These are phyloP conservation scores for Macaria liturata DNA, from an alignment of 2,888 invertebrate genomes.

Conservation along the genomic window DNA sequence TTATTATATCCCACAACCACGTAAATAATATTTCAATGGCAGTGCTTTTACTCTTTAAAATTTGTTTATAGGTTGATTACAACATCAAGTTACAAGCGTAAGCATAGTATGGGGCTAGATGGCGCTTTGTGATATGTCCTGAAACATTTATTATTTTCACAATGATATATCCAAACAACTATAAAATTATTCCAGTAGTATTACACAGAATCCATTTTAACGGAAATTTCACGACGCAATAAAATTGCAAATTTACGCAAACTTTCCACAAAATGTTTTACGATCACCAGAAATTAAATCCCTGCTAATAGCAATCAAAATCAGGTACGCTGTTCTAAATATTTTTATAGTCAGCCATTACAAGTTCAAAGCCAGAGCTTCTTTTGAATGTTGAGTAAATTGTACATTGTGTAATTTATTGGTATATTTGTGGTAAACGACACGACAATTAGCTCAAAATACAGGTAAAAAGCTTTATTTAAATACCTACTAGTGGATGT, in stretches of 20 bases:
- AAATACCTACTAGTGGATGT: too few species aligned
- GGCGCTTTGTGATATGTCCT: too few species aligned
- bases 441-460: slow-evolving; percentile 12
- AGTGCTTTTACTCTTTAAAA: too few species aligned
- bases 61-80: too few species aligned
- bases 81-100: too few species aligned
- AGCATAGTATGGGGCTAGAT: too few species aligned
- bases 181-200: too few species aligned
- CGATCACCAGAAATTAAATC: slow-evolving; percentile 15
- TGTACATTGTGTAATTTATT: neutral
- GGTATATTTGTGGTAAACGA: slow-evolving; percentile 14
- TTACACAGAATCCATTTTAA: neutral
- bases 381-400: neutral
- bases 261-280: slow-evolving; percentile 8
- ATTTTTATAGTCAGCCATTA: slow-evolving; percentile 11
- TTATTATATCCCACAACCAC: too few species aligned
- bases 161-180: too few species aligned
- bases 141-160: too few species aligned
- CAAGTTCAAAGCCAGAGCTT: slow-evolving; percentile 4
- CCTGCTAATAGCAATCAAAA: slow-evolving; percentile 14
- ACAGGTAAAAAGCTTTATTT: neutral
- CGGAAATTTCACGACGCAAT: neutral
- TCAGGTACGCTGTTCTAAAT: slow-evolving; percentile 15
- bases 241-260: slow-evolving; percentile 9
- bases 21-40: too few species aligned